Base-by-base conservation (phyloP, 2,797 vertebrate species). In the Xyrichtys novacula region DNA sequence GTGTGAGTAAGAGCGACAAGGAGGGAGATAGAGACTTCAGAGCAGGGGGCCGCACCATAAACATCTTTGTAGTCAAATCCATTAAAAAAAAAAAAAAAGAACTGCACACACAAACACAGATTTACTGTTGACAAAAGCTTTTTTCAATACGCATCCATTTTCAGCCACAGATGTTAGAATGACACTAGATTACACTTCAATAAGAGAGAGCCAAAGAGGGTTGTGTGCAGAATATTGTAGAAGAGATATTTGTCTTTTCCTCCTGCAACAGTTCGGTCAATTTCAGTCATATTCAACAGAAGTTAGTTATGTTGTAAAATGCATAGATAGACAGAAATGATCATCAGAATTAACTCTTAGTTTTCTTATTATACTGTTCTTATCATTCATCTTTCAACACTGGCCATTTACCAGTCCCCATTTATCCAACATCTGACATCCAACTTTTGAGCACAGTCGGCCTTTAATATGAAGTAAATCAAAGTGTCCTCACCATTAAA, bases 101-200 rank as follows among this genome's bases (percentile, higher is more conserved):
- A 12, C 23, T 31, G 25, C 57, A 54, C 38, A 55, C 12, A 46
- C 39, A 34, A 34, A 53, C 55, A 34, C 23, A 40, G 44, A 69
- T 53, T 19, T 46, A 47, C 38, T 56, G 42, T 64, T 57, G 44
- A 52, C 22, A 38, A 22, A 17, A 52, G 54, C 58, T 71, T 53
- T 71, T 53, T 53, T 61, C 38, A 65, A 16, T 29, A 34, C 16
- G 4, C 16, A 44, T 76, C 28, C 20, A 15, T 70, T 42, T 6
- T 16, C 28, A 46, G 22, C 54, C 53, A 46, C 44, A 65, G 32
- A 32, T 16, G 15, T 20, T 42, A 28, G 20, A 50, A 32, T 36
- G 59, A 48, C 57, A 59, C 1, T 6, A 14, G 53, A 78, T 29
- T 36, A 14, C 28, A 53, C 50, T 53, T 57, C 29, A 58, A 47